phyloP scores from a whole-genome alignment of 2,797 vertebrate genomes.

The Bradypodion ventrale region DNA sequence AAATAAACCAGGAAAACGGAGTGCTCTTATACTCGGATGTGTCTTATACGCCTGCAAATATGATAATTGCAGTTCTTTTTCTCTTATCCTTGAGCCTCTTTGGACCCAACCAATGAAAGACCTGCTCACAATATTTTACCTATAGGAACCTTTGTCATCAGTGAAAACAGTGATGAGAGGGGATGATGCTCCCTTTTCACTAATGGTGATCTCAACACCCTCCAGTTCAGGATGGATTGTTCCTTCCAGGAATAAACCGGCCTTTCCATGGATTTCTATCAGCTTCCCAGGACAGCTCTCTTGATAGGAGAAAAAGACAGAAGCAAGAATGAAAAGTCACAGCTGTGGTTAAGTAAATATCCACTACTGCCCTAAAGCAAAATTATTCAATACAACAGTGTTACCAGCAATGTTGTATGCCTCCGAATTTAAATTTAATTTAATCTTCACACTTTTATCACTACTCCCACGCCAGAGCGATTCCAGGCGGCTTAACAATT shows the following conservation, averaged over 20 bases:
- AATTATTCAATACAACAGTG: no score
- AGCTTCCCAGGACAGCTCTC: conserved; percentile 94
- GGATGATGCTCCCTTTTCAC: conserved; percentile 81
- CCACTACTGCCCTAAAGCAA: no score
- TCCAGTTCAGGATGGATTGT: conserved; percentile 88
- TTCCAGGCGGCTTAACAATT: no score
- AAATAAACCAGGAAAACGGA: no score
- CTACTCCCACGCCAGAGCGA: no score
- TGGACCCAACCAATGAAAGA: background rate
- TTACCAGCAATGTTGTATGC: no score
- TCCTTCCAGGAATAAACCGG: conserved; percentile 93
- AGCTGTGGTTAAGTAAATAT: background rate
- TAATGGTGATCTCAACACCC: conserved; percentile 94
- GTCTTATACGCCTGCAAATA: no score
- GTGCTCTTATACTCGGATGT: no score
- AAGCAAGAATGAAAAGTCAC: background rate
- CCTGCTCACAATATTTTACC: conserved; percentile 71
- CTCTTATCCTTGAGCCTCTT: background rate
- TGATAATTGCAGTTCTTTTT: no score
- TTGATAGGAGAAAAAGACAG: conserved; percentile 50
- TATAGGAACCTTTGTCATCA: conserved; percentile 88
- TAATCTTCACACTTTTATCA: no score
- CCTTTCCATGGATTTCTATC: conserved; percentile 91
- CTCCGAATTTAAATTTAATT: no score
- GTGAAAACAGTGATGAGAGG: conserved; percentile 91